These are phyloP conservation scores for Kuschelorhynchus macadamiae DNA, from an alignment of 2,888 invertebrate species.

Conservation along the genomic window DNA sequence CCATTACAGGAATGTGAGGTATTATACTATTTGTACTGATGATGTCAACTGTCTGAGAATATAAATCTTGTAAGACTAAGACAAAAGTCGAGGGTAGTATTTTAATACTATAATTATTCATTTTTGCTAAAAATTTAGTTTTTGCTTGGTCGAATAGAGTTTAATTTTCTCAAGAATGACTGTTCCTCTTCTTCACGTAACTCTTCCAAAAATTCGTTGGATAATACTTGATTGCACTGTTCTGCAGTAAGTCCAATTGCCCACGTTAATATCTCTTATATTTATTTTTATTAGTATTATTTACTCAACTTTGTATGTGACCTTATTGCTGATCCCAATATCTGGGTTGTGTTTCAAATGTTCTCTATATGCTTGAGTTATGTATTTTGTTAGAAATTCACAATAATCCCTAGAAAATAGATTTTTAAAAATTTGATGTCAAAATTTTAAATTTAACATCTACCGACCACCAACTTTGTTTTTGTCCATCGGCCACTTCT, in stretches of 20 bases:
- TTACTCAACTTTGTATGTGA: conserved; percentile 80
- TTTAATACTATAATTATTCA: conserved; percentile 32
- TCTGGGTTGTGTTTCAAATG: conserved; percentile 73
- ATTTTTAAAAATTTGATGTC: background rate
- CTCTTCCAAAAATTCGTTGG: conserved; percentile 79
- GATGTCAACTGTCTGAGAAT: conserved; percentile 40
- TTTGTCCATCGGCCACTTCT: conserved; percentile 85
- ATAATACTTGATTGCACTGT: conserved; percentile 81
- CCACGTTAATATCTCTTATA: conserved; percentile 75
- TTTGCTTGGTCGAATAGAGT: conserved; percentile 45
- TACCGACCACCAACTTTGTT: conserved; percentile 82
- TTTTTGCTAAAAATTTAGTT: conserved; percentile 14
- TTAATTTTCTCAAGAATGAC: conserved; percentile 72
- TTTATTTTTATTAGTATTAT: conserved; percentile 78
- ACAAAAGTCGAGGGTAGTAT: conserved; percentile 3
- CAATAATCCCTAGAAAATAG: conserved; percentile 80
- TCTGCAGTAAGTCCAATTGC: conserved; percentile 82
- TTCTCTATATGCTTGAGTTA: conserved; percentile 76
- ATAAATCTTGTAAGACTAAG: conserved; percentile 47
- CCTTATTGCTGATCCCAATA: conserved; percentile 78
- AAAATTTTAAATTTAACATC: conserved; percentile 35
- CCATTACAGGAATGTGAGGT: conserved; percentile 84
- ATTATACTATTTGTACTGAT: conserved; percentile 53
- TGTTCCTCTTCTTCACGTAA: conserved; percentile 74
- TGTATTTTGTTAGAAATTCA: conserved; percentile 73